These are phyloP conservation scores for Zygothrica quintamaculata DNA, from an alignment of 2,888 invertebrate species.

Conservation along the genomic window DNA sequence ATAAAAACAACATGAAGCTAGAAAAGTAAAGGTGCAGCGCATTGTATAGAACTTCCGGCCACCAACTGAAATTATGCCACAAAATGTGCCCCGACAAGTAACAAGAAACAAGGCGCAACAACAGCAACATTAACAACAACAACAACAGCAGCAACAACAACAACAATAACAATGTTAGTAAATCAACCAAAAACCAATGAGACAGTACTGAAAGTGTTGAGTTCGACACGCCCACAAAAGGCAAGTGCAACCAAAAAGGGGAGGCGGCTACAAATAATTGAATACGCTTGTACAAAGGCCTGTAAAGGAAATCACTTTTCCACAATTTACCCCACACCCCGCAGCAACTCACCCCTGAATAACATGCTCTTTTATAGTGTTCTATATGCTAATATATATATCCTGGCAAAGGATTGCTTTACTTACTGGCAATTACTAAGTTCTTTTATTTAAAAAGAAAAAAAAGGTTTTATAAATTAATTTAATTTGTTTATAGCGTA, in stretches of 20 bases:
- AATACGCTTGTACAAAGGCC: constrained; percentile 8
- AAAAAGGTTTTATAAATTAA: no score
- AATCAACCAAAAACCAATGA: constrained; percentile 52
- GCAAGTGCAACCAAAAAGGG: constrained; percentile 24
- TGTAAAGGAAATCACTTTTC: constrained; percentile 5
- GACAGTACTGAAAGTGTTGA: constrained; percentile 50
- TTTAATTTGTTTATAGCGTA: no score
- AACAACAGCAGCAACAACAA: constrained; percentile 7
- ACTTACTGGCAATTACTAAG: no score
- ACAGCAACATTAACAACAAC: background rate
- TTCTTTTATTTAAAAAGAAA: no score
- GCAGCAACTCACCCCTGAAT: no score
- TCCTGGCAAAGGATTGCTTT: no score
- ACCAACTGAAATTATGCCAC: constrained; percentile 43
- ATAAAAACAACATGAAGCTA: background rate
- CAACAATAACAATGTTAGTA: constrained; percentile 19
- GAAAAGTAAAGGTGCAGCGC: constrained; percentile 45
- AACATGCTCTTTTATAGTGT: no score
- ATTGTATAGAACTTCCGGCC: constrained; percentile 44
- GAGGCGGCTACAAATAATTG: constrained; percentile 31
- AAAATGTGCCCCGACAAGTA: constrained; percentile 27
- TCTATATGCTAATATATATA: no score
- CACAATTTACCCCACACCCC: no score
- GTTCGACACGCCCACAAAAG: constrained; percentile 39
- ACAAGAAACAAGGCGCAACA: constrained; percentile 1